Evolutionary conservation across 2,797 vertebrate species (phyloP), one percentile per base, ranked within the genome.

Genomic region (Gastrophryne carolinensis): DNA sequence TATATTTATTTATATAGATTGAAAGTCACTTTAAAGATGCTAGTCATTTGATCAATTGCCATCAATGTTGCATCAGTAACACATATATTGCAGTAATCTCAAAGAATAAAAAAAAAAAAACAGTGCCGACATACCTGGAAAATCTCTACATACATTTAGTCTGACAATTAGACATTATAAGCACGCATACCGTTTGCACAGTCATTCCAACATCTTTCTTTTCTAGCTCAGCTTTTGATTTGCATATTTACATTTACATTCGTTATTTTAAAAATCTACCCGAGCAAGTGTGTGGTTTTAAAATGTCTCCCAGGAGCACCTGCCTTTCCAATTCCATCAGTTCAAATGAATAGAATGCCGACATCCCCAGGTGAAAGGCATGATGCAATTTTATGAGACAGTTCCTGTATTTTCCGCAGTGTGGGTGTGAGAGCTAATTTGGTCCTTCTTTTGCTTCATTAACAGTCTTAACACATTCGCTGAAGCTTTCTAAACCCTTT

Each of bases 381-480:
- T 87, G 85, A 88, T 84, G 87, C 84, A 86, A 84, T 84, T 87
- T 86, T 73, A 84, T 88, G 86, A 92, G 90, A 87, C 89, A 87
- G 80, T 87, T 88, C 82, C 88, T 87, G 87, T 84, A 86, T 85
- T 90, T 88, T 74, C 81, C 0, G 1, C 84, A 88, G 86, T 86
- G 84, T 84, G 87, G 88, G 88, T 86, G 87, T 80, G 85, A 90
- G 88, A 88, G 86, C 86, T 90, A 90, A 91, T 91, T 91, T 85
- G 86, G 87, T 89, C 82, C 84, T 89, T 89, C 84, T 86, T 86
- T 88, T 86, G 83, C 88, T 91, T 90, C 90, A 92, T 93, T 93
- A 93, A 87, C 86, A 92, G 90, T 90, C 89, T 89, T 87, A 87
- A 89, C 88, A 89, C 86, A 89, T 89, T 86, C 83, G 79, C 86